A percentile compares a stretch with the other conserved stretches of the same genome.
These are phyloP conservation scores for Coilia nasus DNA, from an alignment of 2,797 vertebrate species.

Conservation along the genomic window DNA sequence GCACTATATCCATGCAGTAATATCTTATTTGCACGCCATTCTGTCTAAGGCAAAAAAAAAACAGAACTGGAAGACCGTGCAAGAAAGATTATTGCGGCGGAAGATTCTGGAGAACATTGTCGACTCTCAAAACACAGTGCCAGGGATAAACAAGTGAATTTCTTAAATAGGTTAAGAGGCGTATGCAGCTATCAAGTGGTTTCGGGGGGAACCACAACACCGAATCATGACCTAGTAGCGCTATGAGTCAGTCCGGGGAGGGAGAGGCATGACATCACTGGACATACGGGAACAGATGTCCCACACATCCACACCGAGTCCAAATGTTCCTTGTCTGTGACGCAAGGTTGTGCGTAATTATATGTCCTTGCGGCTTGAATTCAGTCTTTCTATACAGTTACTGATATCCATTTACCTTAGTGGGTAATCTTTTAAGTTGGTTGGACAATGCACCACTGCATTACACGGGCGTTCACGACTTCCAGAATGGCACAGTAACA, in stretches of 20 bases:
- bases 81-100: background rate
- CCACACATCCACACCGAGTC: constrained; percentile 23
- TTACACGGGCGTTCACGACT: constrained; percentile 5
- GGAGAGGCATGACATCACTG: constrained; percentile 19
- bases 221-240: constrained; percentile 19
- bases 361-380: background rate
- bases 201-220: background rate
- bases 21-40: background rate
- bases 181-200: background rate
- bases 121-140: background rate
- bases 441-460: constrained; percentile 1
- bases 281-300: constrained; percentile 25
- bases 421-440: background rate
- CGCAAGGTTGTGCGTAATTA: background rate
- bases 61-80: background rate
- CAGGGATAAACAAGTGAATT: background rate
- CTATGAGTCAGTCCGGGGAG: constrained; percentile 5
- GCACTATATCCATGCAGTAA: background rate
- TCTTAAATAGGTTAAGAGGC: background rate
- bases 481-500: background rate
- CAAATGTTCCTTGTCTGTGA: constrained; percentile 5
- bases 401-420: background rate
- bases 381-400: background rate
- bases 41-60: background rate
- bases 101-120: background rate